A percentile compares a stretch with the other conserved stretches of the same genome.
Conservation (phyloP, 2,888 invertebrate species). For the Drosophila pseudotalamancana region DNA sequence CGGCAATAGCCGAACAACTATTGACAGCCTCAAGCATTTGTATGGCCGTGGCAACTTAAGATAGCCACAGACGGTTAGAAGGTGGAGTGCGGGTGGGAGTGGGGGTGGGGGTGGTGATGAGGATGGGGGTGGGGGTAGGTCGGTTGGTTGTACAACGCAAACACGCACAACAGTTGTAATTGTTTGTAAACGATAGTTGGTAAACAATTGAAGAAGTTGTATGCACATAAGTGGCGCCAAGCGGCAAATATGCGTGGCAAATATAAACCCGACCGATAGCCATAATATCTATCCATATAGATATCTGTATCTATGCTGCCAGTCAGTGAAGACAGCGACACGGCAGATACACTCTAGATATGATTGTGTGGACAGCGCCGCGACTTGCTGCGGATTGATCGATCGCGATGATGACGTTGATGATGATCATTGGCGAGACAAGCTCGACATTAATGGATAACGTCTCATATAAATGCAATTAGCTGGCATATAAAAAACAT, state of each 20-base stretch:
- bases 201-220: conserved; percentile 63
- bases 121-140: background rate
- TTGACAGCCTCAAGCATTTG: conserved; percentile 62
- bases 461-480: conserved; percentile 73
- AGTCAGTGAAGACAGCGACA: conserved; percentile 45
- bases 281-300: conserved; percentile 42
- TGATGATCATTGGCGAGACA: conserved; percentile 15
- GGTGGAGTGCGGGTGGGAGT: background rate
- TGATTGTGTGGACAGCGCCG: conserved; percentile 28
- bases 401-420: conserved; percentile 37
- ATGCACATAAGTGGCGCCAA: conserved; percentile 73
- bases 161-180: conserved; percentile 73
- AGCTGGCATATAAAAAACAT: conserved; percentile 70
- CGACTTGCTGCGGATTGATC: conserved; percentile 58
- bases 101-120: background rate
- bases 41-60: conserved; percentile 23
- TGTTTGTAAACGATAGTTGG: conserved; percentile 78
- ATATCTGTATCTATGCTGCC: conserved; percentile 54
- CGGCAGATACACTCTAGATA: conserved; percentile 36
- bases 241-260: conserved; percentile 66
- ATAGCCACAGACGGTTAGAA: conserved; percentile 11
- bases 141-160: conserved; percentile 17
- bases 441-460: conserved; percentile 19
- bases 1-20: conserved; percentile 45
- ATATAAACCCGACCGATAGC: conserved; percentile 41